Conservation (phyloP, 1,140 invertebrate species). For the Zaprionus capensis region DNA sequence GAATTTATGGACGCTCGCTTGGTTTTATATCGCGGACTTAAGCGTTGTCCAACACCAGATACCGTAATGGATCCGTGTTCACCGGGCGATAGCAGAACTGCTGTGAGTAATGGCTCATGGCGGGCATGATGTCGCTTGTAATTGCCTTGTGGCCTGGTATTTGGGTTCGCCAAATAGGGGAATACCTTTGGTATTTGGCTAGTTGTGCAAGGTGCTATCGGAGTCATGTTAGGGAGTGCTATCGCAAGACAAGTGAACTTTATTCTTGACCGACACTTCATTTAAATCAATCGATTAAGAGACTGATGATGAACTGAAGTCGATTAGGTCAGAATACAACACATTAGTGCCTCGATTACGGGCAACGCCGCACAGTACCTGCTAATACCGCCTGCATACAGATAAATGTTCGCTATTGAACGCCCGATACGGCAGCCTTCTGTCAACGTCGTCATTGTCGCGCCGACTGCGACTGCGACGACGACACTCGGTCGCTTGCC, state of each 20-base stretch:
- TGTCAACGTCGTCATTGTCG: constrained; percentile 26
- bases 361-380: background rate
- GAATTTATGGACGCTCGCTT: constrained; percentile 65
- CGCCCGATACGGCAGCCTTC: constrained; percentile 22
- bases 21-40: constrained; percentile 70
- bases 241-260: background rate
- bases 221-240: background rate
- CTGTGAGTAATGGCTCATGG: constrained; percentile 12
- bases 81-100: constrained; percentile 17
- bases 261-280: background rate
- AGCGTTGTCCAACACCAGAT: constrained; percentile 70
- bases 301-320: background rate
- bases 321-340: background rate
- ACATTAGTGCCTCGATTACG: background rate
- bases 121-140: constrained; percentile 17
- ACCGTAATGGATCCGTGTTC: constrained; percentile 62
- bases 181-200: background rate
- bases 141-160: constrained; percentile 12
- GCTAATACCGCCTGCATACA: background rate
- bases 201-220: background rate
- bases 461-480: background rate
- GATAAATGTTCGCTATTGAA: background rate
- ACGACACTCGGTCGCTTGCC: constrained; percentile 15
- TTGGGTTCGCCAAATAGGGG: background rate
- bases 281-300: background rate